phyloP scores from a whole-genome alignment of 1,140 invertebrate genomes.

The Sminthurides bifidus region DNA sequence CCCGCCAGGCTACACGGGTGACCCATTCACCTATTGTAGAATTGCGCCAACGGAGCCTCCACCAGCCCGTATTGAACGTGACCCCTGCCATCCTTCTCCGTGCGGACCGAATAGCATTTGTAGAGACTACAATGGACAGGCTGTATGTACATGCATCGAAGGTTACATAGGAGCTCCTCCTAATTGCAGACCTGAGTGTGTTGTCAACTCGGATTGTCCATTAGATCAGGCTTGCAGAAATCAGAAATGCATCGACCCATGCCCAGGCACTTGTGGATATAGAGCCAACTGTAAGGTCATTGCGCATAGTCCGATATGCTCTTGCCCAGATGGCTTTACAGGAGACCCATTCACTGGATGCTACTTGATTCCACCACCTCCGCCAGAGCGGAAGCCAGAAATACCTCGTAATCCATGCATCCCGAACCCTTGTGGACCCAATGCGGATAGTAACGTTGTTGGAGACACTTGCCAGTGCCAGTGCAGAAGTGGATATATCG shows the following conservation, averaged over 20 bases:
- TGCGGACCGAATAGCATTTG: conserved; percentile 66
- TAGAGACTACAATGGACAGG: conserved; percentile 62
- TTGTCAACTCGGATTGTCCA: conserved; percentile 42
- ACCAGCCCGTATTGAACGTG: conserved; percentile 48
- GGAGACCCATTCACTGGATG: conserved; percentile 73
- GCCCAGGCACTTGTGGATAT: conserved; percentile 49
- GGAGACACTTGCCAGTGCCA: conserved; percentile 40
- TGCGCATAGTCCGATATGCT: conserved; percentile 52
- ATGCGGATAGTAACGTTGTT: conserved; percentile 29
- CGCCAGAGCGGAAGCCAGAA: background rate
- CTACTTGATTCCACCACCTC: conserved; percentile 39
- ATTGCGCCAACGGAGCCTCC: conserved; percentile 69
- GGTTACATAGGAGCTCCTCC: conserved; percentile 58
- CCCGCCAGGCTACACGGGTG: conserved; percentile 37
- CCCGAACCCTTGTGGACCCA: conserved; percentile 15
- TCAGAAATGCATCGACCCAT: conserved; percentile 48
- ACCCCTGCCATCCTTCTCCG: conserved; percentile 60
- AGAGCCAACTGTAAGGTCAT: conserved; percentile 55
- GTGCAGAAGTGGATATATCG: conserved; percentile 44
- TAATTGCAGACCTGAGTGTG: conserved; percentile 22
- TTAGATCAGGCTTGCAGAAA: conserved; percentile 54
- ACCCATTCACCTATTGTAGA: conserved; percentile 60
- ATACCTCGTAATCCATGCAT: conserved; percentile 14
- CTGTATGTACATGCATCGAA: conserved; percentile 57
- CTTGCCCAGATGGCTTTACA: conserved; percentile 42